Evolutionary conservation across 2,888 invertebrate species (phyloP).

Genomic region (Therioaphis trifolii): DNA sequence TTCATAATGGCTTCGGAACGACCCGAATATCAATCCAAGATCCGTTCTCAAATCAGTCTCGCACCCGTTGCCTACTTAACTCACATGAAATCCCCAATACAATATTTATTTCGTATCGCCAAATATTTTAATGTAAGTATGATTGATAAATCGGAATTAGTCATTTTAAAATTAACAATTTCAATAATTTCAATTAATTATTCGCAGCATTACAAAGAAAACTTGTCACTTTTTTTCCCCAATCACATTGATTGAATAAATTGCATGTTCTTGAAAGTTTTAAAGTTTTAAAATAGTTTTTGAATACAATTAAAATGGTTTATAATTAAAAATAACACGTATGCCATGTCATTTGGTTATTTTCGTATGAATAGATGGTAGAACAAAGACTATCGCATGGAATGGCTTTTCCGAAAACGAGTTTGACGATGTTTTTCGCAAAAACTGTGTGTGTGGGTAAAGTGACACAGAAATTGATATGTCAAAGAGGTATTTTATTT

Average conservation of each 20-base stretch:
- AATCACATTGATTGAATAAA: too few relatives aligned
- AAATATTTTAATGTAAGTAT: conserved; percentile 53
- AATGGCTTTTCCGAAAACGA: conserved; percentile 21
- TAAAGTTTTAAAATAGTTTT: too few relatives aligned
- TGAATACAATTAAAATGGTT: too few relatives aligned
- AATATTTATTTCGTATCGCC: conserved; percentile 12
- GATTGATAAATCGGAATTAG: not conserved
- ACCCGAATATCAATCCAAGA: conserved; percentile 76
- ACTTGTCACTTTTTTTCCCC: too few relatives aligned
- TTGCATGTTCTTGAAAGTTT: too few relatives aligned
- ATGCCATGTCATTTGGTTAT: too few relatives aligned
- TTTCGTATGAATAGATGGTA: not conserved
- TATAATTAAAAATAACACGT: too few relatives aligned
- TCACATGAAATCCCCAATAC: conserved; percentile 41
- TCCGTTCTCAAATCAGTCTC: conserved; percentile 71
- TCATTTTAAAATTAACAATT: too few relatives aligned
- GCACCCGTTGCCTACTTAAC: conserved; percentile 64
- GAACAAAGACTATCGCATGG: conserved; percentile 35
- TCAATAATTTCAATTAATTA: too few relatives aligned
- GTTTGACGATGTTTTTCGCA: conserved; percentile 6
- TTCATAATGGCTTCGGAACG: conserved; percentile 77
- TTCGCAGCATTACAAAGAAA: too few relatives aligned
- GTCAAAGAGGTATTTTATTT: conserved; percentile 41
- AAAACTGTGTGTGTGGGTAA: conserved; percentile 5
- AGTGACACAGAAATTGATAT: conserved; percentile 25